Base-by-base conservation (phyloP, 2,797 vertebrate species). In the Epinephelus coioides region DNA sequence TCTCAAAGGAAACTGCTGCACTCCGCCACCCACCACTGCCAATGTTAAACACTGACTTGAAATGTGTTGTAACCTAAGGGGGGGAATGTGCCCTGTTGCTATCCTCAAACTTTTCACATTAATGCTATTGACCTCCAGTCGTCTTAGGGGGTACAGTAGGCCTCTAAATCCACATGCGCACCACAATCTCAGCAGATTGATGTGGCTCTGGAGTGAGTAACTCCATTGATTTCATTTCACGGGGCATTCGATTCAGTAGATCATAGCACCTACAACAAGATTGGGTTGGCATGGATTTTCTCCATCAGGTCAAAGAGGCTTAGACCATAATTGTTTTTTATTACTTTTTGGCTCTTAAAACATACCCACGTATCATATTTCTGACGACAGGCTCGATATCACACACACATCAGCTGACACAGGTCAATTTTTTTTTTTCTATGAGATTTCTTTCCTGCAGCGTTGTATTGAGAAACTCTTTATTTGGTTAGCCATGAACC, bases 211-310 rank as follows among this genome's bases (percentile, higher is more conserved):
- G 86, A 93, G 83, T 86, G 78, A 92, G 86, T 87, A 87, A 87
- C 82, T 87, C 88, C 87, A 94, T 93, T 94, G 94, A 95, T 95
- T 95, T 94, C 59, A 90, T 95, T 94, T 94, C 86, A 90, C 84
- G 61, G 84, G 84, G 79, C 84, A 79, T 93, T 94, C 83, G 81
- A 91, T 92, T 84, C 87, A 81, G 90, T 84, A 90, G 91, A 94
- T 95, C 88, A 91, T 89, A 83, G 89, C 86, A 85, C 86, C 81
- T 83, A 89, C 87, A 81, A 91, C 82, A 81, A 92, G 93, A 95
- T 95, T 94, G 91, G 88, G 84, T 93, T 90, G 91, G 88, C 93
- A 94, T 95, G 87, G 94, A 94, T 95, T 95, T 94, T 93, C 90
- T 88, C 86, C 82, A 79, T 79, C 56, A 59, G 94, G 93, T 95